phyloP scores from a whole-genome alignment of 2,113 vertebrate species.

The Pristiophorus japonicus region DNA sequence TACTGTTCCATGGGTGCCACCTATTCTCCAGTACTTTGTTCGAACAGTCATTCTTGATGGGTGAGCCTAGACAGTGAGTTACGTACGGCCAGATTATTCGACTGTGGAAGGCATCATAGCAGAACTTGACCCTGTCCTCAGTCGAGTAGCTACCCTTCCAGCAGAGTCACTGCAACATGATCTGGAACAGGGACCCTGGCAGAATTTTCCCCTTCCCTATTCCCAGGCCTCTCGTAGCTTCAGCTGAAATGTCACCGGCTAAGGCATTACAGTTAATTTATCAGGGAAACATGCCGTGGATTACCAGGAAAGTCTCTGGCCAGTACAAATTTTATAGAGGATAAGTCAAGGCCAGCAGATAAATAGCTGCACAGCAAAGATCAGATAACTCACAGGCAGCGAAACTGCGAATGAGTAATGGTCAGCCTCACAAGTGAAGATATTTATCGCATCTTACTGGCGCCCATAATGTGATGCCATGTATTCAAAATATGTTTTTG shows the following conservation, averaged over 20 bases:
- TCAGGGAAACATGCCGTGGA: background rate
- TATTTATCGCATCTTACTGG: conserved; percentile 6
- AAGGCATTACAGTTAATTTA: conserved; percentile 10
- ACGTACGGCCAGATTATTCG: background rate
- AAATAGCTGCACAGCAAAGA: background rate
- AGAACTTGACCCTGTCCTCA: background rate
- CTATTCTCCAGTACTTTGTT: background rate
- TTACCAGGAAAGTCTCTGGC: background rate
- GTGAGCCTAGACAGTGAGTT: background rate
- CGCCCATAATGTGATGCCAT: background rate
- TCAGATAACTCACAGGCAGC: background rate
- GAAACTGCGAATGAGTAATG: background rate
- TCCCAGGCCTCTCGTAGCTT: background rate
- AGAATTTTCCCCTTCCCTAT: background rate
- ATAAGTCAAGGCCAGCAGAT: background rate
- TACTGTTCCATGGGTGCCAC: background rate
- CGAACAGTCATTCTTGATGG: background rate
- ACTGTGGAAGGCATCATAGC: background rate
- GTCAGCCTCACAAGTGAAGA: conserved; percentile 28
- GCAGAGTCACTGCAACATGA: background rate
- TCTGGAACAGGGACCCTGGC: background rate
- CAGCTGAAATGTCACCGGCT: background rate
- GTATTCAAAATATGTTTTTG: background rate
- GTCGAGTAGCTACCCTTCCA: background rate
- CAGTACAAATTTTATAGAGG: conserved; percentile 9